Conservation (phyloP, 1,140 invertebrate genomes). For the Drusus annulatus region DNA sequence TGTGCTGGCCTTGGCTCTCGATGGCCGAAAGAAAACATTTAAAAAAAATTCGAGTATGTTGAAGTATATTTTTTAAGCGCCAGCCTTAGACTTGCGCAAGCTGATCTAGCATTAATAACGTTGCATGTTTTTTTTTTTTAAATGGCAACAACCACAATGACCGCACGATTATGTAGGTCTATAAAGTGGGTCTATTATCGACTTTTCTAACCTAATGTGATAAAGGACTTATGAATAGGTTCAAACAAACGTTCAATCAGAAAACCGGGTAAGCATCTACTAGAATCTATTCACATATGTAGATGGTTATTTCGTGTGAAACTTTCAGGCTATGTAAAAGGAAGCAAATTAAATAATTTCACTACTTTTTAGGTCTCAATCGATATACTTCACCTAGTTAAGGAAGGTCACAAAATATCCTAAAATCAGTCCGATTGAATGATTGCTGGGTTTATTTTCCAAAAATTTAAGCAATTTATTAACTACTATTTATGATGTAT, state of each 20-base stretch:
- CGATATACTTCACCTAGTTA: neutral
- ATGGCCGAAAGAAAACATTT: neutral
- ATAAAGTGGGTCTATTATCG: conserved; percentile 20
- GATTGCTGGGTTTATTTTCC: too few relatives aligned
- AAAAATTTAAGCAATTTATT: too few relatives aligned
- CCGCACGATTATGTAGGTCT: neutral
- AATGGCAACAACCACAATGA: conserved; percentile 33
- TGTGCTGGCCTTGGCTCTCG: conserved; percentile 18
- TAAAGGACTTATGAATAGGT: conserved; percentile 5
- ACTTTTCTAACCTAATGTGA: conserved; percentile 14
- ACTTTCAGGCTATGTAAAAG: too few relatives aligned
- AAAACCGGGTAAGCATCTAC: too few relatives aligned
- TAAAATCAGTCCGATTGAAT: too few relatives aligned
- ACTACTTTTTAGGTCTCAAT: neutral
- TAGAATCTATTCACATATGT: too few relatives aligned
- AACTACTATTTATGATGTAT: too few relatives aligned
- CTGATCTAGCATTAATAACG: conserved; percentile 17
- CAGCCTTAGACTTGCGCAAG: conserved; percentile 33
- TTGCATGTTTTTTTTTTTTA: conserved; percentile 18
- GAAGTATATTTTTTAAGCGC: conserved; percentile 22
- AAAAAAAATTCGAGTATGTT: neutral
- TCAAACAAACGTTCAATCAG: neutral
- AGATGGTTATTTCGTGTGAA: too few relatives aligned
- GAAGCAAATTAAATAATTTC: too few relatives aligned
- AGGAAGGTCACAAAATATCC: neutral